Percentiles rank a stretch among this genome's conserved stretches.
These are phyloP conservation scores for Psix sp. DNA, from an alignment of 1,140 invertebrate genomes.

Conservation along the genomic window DNA sequence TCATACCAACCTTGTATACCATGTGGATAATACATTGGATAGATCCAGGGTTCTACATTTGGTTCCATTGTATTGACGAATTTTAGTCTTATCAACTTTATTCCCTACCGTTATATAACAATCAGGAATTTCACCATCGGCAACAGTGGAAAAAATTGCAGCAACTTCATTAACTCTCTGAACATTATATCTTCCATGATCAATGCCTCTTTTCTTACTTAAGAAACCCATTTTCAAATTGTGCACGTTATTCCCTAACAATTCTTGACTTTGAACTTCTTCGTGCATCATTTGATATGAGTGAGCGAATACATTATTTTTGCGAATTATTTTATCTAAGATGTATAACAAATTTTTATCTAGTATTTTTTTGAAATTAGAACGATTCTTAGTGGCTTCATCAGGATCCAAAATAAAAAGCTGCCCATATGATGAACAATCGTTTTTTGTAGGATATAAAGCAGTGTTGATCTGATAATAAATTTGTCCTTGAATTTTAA, in stretches of 20 bases:
- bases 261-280: conserved; percentile 4
- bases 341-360: conserved; percentile 1
- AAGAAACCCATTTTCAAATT: conserved; percentile 4
- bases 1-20: too few species aligned
- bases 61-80: background rate
- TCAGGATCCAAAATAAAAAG: conserved; percentile 24
- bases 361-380: conserved; percentile 3
- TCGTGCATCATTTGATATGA: too few species aligned
- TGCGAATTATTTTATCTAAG: conserved; percentile 7
- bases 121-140: too few species aligned
- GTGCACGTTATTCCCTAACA: background rate
- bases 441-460: conserved; percentile 24
- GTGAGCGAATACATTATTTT: conserved; percentile 4
- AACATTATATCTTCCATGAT: conserved; percentile 6
- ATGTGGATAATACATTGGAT: too few species aligned
- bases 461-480: too few species aligned
- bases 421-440: conserved; percentile 34
- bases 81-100: background rate
- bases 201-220: conserved; percentile 6
- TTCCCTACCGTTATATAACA: background rate
- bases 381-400: conserved; percentile 14
- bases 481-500: too few species aligned
- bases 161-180: too few species aligned
- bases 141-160: too few species aligned
- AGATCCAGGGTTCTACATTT: too few species aligned